A percentile compares a stretch with the other conserved stretches of the same genome.
phyloP scores from a whole-genome alignment of 2,797 vertebrate species.

The Danio tinwini region DNA sequence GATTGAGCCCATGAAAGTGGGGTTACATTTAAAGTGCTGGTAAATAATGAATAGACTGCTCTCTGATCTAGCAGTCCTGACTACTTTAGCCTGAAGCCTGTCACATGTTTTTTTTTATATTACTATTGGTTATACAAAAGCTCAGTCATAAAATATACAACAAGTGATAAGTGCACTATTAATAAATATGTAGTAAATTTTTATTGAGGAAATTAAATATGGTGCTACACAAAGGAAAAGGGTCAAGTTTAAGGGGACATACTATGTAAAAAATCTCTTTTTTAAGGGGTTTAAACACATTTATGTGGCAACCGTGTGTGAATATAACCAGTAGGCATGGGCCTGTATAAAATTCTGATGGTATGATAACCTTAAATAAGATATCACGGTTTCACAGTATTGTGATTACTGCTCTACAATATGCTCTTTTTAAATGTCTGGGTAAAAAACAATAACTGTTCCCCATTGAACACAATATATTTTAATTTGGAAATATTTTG shows the following conservation, averaged over 20 bases:
- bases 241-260: neutral
- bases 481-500: no score
- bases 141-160: neutral
- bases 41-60: slow-evolving; percentile 37
- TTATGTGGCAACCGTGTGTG: no score
- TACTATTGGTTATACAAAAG: neutral
- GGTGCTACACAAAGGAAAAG: neutral
- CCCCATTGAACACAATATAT: no score
- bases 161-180: neutral
- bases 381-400: no score
- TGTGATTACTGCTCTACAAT: no score
- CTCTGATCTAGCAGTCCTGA: neutral
- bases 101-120: neutral
- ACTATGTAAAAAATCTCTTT: no score
- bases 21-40: slow-evolving; percentile 1
- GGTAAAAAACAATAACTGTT: no score
- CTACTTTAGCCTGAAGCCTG: neutral
- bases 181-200: neutral
- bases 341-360: no score
- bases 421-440: no score
- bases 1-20: slow-evolving; percentile 8
- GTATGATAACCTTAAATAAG: no score
- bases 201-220: neutral
- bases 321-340: no score
- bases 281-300: no score